A percentile compares a stretch with the other conserved stretches of the same genome.
Evolutionary conservation across 1,140 invertebrate species (phyloP).

Genomic region (Elymnias hypermnestra): DNA sequence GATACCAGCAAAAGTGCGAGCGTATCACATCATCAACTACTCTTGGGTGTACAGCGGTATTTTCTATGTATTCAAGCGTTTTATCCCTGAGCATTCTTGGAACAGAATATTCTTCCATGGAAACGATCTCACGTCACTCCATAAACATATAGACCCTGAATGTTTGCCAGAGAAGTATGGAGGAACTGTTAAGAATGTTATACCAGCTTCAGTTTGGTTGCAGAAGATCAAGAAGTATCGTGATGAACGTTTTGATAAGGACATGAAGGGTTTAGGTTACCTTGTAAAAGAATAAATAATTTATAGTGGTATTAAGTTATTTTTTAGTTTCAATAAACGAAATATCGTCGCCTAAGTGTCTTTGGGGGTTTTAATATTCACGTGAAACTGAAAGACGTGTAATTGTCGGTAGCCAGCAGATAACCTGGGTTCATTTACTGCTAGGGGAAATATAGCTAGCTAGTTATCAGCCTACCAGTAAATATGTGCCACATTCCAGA

Average conservation of each 20-base stretch:
- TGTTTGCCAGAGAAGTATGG: conserved; percentile 82
- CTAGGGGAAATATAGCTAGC: no score
- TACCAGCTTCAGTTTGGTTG: conserved; percentile 33
- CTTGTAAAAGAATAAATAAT: conserved; percentile 46
- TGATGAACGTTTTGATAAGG: conserved; percentile 49
- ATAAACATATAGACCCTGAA: conserved; percentile 79
- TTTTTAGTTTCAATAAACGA: no score
- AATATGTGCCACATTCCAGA: no score
- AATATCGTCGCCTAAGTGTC: no score
- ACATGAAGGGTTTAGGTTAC: conserved; percentile 59
- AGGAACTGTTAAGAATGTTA: conserved; percentile 72
- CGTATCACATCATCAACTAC: conserved; percentile 87
- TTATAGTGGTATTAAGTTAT: no score
- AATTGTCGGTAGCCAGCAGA: no score
- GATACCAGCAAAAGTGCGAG: conserved; percentile 81
- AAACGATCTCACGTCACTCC: conserved; percentile 80
- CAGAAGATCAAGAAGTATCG: conserved; percentile 60
- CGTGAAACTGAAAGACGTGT: no score
- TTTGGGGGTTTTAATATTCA: no score
- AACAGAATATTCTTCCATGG: conserved; percentile 84
- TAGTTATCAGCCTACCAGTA: no score
- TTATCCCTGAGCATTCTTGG: conserved; percentile 81
- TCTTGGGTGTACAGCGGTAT: conserved; percentile 86
- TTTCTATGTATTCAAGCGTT: conserved; percentile 86
- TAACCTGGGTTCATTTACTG: no score